Conservation (phyloP, 2,797 vertebrate species). For the Pteronotus mesoamericanus region DNA sequence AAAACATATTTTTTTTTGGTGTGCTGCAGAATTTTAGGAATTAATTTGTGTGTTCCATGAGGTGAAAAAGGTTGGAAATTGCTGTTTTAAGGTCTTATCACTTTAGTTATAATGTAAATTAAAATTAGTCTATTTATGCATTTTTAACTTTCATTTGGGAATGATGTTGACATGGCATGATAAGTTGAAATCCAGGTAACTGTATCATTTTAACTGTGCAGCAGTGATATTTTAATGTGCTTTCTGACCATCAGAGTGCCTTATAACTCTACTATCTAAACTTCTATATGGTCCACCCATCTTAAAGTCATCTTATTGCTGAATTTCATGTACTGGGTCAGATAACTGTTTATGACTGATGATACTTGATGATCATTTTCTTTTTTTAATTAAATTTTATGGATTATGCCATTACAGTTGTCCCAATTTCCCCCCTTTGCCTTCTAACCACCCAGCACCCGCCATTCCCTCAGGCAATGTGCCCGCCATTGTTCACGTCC, state of each 20-base stretch:
- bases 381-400: too few species aligned
- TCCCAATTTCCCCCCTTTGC: too few species aligned
- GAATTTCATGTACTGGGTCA: not conserved
- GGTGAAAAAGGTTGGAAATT: not conserved
- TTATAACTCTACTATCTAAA: not conserved
- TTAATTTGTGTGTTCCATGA: not conserved
- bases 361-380: not conserved
- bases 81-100: not conserved
- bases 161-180: not conserved
- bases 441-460: too few species aligned
- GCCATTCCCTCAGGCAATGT: too few species aligned
- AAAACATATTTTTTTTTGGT: not conserved
- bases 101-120: not conserved
- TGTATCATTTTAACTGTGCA: not conserved
- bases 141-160: conserved; percentile 1
- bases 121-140: not conserved
- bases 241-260: not conserved
- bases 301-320: not conserved
- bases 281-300: not conserved
- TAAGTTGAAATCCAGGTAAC: not conserved
- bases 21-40: not conserved
- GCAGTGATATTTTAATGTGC: not conserved
- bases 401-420: too few species aligned
- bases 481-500: too few species aligned
- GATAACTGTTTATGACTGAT: not conserved